These are phyloP conservation scores for Chlorops oryzae DNA, from an alignment of 1,140 invertebrate genomes.

Conservation along the genomic window DNA sequence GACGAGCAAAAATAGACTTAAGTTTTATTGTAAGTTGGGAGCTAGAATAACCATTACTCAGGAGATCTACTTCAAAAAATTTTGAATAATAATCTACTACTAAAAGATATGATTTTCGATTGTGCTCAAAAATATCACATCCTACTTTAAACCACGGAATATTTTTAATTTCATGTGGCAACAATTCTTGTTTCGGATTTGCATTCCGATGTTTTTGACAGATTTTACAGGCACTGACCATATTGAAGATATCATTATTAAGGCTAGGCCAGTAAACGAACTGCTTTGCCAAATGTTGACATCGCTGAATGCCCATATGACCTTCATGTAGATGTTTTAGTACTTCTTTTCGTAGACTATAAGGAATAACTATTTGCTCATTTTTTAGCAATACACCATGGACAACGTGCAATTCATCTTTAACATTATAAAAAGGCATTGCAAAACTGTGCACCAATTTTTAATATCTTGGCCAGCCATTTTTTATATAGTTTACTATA, in stretches of 20 bases:
- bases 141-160: conserved; percentile 16
- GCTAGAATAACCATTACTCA: conserved; percentile 3
- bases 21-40: not conserved
- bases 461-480: conserved; percentile 44
- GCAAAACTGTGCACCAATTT: conserved; percentile 22
- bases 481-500: conserved; percentile 22
- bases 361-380: conserved; percentile 42
- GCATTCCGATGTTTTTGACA: conserved; percentile 7
- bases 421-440: conserved; percentile 31
- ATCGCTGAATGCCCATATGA: conserved; percentile 49
- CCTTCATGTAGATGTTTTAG: conserved; percentile 44
- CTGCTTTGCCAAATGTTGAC: conserved; percentile 37
- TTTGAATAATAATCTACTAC: conserved; percentile 16
- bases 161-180: conserved; percentile 1
- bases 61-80: conserved; percentile 13
- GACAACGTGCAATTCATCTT: conserved; percentile 32
- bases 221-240: conserved; percentile 38
- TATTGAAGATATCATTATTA: conserved; percentile 46
- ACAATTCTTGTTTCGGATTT: conserved; percentile 11
- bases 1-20: conserved; percentile 11
- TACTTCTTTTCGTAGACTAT: conserved; percentile 19
- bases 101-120: conserved; percentile 5
- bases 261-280: conserved; percentile 49
- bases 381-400: conserved; percentile 40
- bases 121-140: conserved; percentile 29